Percentiles rank a stretch among this genome's conserved stretches.
Evolutionary conservation across 2,797 vertebrate genomes (phyloP).

Genomic region (Delichon dasypus): DNA sequence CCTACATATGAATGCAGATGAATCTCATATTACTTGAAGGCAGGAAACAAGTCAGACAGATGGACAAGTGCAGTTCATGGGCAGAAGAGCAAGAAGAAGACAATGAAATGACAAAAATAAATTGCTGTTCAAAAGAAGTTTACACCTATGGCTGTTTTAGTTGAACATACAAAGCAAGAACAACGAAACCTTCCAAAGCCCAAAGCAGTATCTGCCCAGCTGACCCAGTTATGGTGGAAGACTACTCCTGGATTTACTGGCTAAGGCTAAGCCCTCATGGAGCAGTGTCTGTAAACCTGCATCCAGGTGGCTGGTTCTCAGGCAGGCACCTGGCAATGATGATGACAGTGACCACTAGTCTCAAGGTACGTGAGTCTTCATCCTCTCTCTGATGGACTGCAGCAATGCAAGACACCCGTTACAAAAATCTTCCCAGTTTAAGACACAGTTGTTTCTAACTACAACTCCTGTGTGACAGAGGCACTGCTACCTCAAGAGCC

Average conservation of each 20-base stretch:
- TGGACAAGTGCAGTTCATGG: neutral
- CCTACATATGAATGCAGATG: constrained; percentile 39
- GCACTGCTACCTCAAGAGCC: neutral
- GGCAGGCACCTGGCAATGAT: neutral
- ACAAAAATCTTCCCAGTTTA: neutral
- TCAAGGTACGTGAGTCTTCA: fast-evolving
- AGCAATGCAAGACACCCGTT: neutral
- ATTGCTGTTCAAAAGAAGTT: neutral
- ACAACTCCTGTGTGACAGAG: neutral
- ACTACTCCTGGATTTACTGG: neutral
- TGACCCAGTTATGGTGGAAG: neutral
- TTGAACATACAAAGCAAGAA: neutral
- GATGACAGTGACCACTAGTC: neutral
- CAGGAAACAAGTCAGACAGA: constrained; percentile 32
- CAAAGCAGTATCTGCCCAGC: neutral
- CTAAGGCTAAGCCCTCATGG: neutral
- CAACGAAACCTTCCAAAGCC: neutral
- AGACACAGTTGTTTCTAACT: neutral
- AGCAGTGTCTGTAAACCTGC: neutral
- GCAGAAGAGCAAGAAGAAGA: neutral
- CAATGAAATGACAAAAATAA: neutral
- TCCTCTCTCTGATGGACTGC: no score
- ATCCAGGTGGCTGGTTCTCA: neutral
- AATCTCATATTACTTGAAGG: neutral
- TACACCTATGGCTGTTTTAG: neutral